Evolutionary conservation across 2,113 vertebrate genomes (phyloP).

Genomic region (Varanus komodoensis): DNA sequence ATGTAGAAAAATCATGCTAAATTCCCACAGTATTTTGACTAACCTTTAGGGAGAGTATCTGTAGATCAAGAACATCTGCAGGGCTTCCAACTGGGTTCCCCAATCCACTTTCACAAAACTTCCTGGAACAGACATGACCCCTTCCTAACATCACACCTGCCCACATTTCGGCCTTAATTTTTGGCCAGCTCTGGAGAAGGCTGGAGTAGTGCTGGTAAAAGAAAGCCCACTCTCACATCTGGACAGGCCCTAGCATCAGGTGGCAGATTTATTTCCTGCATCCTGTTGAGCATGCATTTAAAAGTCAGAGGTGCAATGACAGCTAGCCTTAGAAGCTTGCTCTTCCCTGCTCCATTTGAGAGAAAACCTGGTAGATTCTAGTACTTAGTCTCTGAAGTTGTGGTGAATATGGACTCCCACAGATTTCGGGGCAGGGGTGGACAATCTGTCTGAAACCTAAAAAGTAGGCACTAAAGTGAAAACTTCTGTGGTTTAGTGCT

Average conservation of each 20-base stretch:
- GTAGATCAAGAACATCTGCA: neutral
- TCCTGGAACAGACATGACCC: no score
- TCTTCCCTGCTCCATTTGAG: neutral
- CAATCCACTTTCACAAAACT: no score
- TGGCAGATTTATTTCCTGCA: conserved; percentile 1
- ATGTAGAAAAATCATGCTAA: neutral
- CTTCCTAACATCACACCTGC: no score
- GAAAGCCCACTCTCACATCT: no score
- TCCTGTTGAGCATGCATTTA: neutral
- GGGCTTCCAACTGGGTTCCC: no score
- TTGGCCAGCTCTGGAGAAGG: no score
- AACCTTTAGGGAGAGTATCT: neutral
- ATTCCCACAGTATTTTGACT: neutral
- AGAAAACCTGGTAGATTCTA: neutral
- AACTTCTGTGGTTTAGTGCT: no score
- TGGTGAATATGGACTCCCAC: neutral
- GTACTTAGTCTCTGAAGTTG: neutral
- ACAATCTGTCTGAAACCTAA: no score
- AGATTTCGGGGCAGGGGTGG: neutral
- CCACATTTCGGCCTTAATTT: no score
- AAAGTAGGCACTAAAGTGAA: no score
- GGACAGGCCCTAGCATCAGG: neutral
- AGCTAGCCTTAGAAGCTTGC: neutral
- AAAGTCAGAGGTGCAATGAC: neutral
- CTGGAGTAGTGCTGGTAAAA: no score